A percentile compares a stretch with the other conserved stretches of the same genome.
Conservation (phyloP, 2,888 invertebrate species). For the Coronaproctus castanopsis region DNA sequence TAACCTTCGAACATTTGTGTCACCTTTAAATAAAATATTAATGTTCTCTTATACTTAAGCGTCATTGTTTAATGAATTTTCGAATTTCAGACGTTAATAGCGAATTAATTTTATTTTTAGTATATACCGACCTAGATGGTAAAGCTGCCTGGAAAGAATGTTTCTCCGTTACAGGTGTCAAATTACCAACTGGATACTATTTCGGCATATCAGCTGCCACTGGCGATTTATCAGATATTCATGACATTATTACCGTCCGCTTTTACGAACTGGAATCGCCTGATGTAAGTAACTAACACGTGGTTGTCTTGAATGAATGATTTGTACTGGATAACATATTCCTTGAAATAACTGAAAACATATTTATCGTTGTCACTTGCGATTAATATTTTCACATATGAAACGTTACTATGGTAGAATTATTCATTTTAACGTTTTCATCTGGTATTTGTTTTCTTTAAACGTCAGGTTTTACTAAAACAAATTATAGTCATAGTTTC, state of each 20-base stretch:
- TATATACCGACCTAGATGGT: constrained; percentile 77
- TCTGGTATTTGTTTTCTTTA: too few relatives aligned
- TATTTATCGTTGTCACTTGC: too few relatives aligned
- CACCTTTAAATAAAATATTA: neutral
- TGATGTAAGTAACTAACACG: constrained; percentile 26
- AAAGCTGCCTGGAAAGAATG: constrained; percentile 89
- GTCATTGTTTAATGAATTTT: neutral
- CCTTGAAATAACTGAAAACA: too few relatives aligned
- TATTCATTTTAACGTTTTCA: too few relatives aligned
- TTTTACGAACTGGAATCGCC: constrained; percentile 75
- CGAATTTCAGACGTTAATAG: neutral
- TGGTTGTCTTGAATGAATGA: neutral
- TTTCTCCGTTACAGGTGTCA: constrained; percentile 67
- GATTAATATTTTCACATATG: too few relatives aligned
- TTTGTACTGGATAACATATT: constrained; percentile 24
- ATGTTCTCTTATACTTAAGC: neutral
- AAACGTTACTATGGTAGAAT: too few relatives aligned
- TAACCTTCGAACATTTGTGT: constrained; percentile 24
- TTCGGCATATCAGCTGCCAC: constrained; percentile 90
- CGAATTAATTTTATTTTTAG: constrained; percentile 39
- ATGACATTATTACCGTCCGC: constrained; percentile 79
- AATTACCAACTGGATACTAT: constrained; percentile 83
- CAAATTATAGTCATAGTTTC: too few relatives aligned
- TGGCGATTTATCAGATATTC: constrained; percentile 89
- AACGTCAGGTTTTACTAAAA: too few relatives aligned